Evolutionary conservation across 2,113 vertebrate species (phyloP).

Genomic region (Cavia aperea): DNA sequence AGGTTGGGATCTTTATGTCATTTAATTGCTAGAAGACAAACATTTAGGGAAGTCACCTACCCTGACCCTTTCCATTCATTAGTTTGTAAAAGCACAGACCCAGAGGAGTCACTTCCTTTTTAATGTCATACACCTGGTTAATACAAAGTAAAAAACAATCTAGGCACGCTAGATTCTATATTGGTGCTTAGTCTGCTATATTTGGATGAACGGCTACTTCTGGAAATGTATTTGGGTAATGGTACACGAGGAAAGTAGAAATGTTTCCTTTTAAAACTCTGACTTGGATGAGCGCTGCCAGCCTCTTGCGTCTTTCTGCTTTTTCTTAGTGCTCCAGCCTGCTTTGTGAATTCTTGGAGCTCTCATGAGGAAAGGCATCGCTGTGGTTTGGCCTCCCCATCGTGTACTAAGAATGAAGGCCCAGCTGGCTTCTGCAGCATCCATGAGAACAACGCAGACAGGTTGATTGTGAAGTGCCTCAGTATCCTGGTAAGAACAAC

Average conservation of each 20-base stretch:
- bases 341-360: slow-evolving; percentile 9
- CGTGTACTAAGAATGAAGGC: neutral
- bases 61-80: neutral
- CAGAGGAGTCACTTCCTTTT: neutral
- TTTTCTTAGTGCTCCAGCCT: slow-evolving; percentile 13
- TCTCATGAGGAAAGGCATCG: neutral
- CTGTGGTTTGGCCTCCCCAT: neutral
- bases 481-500: neutral
- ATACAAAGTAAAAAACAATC: neutral
- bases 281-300: neutral
- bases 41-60: neutral
- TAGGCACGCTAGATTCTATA: neutral
- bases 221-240: neutral
- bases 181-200: neutral
- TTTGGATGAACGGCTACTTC: neutral
- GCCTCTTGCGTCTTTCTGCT: neutral
- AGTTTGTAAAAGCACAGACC: neutral
- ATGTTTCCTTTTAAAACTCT: slow-evolving; percentile 36
- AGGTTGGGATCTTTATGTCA: neutral
- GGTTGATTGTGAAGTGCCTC: neutral
- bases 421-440: neutral
- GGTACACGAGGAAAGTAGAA: neutral
- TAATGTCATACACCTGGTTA: neutral
- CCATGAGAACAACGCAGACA: neutral
- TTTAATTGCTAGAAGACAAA: slow-evolving; percentile 24